These are phyloP conservation scores for Mustelus asterias DNA, from an alignment of 2,113 vertebrate species.

Conservation along the genomic window DNA sequence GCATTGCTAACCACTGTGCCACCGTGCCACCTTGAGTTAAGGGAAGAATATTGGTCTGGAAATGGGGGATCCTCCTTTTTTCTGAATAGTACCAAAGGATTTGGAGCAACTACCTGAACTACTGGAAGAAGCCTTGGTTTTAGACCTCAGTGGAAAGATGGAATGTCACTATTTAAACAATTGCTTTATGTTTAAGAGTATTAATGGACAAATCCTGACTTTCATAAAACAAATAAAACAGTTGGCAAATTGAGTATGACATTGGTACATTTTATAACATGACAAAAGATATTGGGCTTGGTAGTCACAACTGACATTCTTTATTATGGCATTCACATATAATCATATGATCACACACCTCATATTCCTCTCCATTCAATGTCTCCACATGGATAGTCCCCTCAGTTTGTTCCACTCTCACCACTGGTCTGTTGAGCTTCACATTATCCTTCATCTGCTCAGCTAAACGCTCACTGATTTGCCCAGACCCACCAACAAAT, in stretches of 20 bases:
- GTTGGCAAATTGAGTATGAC: not conserved
- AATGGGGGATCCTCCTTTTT: not conserved
- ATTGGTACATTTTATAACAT: not conserved
- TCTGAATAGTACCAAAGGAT: not conserved
- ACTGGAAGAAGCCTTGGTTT: not conserved
- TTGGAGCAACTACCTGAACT: not conserved
- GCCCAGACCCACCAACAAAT: slow-evolving; percentile 43
- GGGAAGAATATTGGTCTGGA: not conserved
- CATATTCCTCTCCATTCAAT: slow-evolving; percentile 39
- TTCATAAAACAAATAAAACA: not conserved
- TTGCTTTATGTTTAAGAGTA: not conserved
- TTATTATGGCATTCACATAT: not conserved
- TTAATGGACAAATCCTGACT: not conserved
- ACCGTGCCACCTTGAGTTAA: not conserved
- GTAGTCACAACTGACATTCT: not conserved
- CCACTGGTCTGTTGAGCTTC: slow-evolving; percentile 40
- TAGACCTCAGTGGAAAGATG: not conserved
- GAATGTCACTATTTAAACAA: not conserved
- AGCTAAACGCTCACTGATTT: slow-evolving; percentile 44
- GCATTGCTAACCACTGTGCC: too few relatives aligned
- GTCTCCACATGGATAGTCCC: slow-evolving; percentile 36
- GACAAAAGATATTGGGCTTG: not conserved
- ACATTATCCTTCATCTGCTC: slow-evolving; percentile 39
- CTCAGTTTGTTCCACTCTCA: slow-evolving; percentile 39
- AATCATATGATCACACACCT: slow-evolving; percentile 32